Conservation (phyloP, 1,140 invertebrate species). For the Batillaria attramentaria region DNA sequence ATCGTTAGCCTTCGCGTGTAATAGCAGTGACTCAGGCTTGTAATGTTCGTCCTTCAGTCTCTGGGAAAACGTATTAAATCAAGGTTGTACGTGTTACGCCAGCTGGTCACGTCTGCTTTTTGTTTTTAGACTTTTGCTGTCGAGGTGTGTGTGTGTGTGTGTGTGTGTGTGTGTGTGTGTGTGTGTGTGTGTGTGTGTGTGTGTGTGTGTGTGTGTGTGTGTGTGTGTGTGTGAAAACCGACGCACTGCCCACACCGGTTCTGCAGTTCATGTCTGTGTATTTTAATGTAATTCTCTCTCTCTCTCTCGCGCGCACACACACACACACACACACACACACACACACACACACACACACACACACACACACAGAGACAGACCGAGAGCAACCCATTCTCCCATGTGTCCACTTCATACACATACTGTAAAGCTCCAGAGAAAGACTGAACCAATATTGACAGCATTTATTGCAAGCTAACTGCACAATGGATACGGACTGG, state of each 20-base stretch:
- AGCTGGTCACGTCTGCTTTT: not conserved
- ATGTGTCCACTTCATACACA: not conserved
- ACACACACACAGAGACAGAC: not conserved
- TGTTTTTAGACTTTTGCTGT: not conserved
- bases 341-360: not conserved
- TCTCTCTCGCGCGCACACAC: not conserved
- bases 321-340: conserved; percentile 5
- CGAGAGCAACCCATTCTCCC: not conserved
- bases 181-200: conserved; percentile 15
- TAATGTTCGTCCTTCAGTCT: not conserved
- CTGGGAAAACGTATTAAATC: not conserved
- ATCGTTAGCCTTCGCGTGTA: not conserved
- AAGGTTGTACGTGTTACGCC: not conserved
- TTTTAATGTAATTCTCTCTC: not conserved
- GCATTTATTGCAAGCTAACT: not conserved
- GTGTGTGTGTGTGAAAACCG: conserved; percentile 2
- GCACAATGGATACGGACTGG: not conserved
- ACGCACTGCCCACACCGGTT: not conserved
- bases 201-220: conserved; percentile 15
- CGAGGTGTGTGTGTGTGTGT: conserved; percentile 9
- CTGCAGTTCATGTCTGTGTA: not conserved
- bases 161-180: conserved; percentile 23
- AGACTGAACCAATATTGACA: not conserved
- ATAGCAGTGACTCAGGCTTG: not conserved
- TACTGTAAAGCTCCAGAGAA: not conserved